Evolutionary conservation across 2,113 vertebrate species (phyloP), one percentile per base, ranked within the genome.

Genomic region (Vicugna pacos): DNA sequence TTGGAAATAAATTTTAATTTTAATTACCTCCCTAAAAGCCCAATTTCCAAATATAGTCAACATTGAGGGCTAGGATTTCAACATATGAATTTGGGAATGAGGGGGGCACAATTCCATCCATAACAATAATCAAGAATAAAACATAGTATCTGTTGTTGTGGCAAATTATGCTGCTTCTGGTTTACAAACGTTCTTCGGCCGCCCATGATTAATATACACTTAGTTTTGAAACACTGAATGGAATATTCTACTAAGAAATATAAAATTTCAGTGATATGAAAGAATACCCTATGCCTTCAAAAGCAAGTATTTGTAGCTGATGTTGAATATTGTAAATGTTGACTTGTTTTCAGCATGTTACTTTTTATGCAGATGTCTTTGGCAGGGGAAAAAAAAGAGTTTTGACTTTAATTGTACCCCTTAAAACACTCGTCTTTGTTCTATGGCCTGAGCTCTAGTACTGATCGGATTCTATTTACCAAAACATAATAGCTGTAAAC

Each of bases 401-500:
- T 90, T 96, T 35, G 24, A 73, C 46, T 95, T 92, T 92, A 90
- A 95, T 92, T 81, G 38, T 81, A 50, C 76, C 60, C 28, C 64
- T 30, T 76, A 84, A 94, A 83, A 86, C 38, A 81, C 38, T 52
- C 77, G 91, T 93, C 69, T 87, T 48, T 84, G 30, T 87, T 85
- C 35, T 13, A 30, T n/a, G 54, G 48, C 54, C 81, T 80, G 60
- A 77, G 30, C 89, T 77, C 17, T 16, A 60, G 46, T 46, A 75
- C 46, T 54, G 76, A 80, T 90, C 87, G 92, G 87, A 95, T 96
- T 87, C 87, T 90, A 4, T 92, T 91, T 92, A 67, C 52, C 28
- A 92, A 94, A 81, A 81, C 67, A 76, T 42, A 90, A 82, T 67
- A 50, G 35, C 67, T 64, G 15, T 79, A 79, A 96, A 80, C 65